These are phyloP conservation scores for Butastur rufipennis DNA, from an alignment of 2,113 vertebrate species.

Conservation along the genomic window DNA sequence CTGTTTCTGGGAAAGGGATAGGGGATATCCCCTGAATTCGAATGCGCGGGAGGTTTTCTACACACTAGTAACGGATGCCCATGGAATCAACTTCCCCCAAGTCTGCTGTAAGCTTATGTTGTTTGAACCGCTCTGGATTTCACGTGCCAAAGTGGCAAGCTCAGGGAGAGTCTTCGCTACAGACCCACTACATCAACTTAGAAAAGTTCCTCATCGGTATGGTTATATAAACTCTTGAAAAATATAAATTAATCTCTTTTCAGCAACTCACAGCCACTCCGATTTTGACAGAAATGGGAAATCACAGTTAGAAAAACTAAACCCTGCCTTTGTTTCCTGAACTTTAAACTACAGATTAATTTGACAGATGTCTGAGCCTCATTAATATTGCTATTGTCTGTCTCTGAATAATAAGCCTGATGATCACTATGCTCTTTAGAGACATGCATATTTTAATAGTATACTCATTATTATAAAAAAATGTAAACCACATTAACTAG, in stretches of 20 bases:
- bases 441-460: background rate
- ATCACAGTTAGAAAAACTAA: conserved; percentile 12
- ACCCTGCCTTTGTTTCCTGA: background rate
- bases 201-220: background rate
- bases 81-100: background rate
- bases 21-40: background rate
- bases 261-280: background rate
- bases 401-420: conserved; percentile 4
- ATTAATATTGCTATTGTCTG: conserved; percentile 34
- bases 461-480: background rate
- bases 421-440: background rate
- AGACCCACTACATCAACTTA: background rate
- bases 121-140: background rate
- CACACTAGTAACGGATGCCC: background rate
- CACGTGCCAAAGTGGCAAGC: background rate
- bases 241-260: background rate
- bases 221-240: background rate
- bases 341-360: conserved; percentile 19
- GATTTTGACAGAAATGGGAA: conserved; percentile 40
- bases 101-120: background rate
- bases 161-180: background rate
- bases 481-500: background rate
- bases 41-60: background rate
- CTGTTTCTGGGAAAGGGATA: background rate
- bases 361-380: conserved; percentile 31